A percentile compares a stretch with the other conserved stretches of the same genome.
These are phyloP conservation scores for Scaeva pyrastri DNA, from an alignment of 2,888 invertebrate genomes.

Conservation along the genomic window DNA sequence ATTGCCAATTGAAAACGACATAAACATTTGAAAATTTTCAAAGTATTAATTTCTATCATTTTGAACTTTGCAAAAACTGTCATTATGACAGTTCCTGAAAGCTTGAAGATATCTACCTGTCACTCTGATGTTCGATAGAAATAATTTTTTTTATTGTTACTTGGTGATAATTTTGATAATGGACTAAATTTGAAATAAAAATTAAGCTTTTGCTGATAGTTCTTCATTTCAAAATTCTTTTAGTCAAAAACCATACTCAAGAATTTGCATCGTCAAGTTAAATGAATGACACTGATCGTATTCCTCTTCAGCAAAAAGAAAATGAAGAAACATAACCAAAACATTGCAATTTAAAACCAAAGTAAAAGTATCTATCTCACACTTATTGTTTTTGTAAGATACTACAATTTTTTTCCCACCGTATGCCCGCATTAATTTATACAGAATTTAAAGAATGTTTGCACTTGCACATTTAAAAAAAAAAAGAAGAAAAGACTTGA, in stretches of 20 bases:
- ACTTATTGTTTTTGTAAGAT: background rate
- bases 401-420: slow-evolving; percentile 13
- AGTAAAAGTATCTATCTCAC: slow-evolving; percentile 1
- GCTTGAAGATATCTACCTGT: too few relatives aligned
- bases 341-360: slow-evolving; percentile 17
- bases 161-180: too few relatives aligned
- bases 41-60: too few relatives aligned
- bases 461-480: background rate
- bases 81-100: background rate
- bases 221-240: too few relatives aligned
- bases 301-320: background rate
- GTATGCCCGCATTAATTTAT: too few relatives aligned
- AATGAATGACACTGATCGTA: background rate
- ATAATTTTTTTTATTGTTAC: too few relatives aligned
- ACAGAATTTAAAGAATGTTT: background rate
- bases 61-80: too few relatives aligned
- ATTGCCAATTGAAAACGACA: too few relatives aligned
- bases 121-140: background rate
- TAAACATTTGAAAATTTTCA: too few relatives aligned
- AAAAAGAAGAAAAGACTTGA: background rate
- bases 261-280: background rate
- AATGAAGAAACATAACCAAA: background rate
- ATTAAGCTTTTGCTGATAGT: too few relatives aligned
- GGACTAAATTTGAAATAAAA: too few relatives aligned
- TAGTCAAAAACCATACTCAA: too few relatives aligned